These are phyloP conservation scores for Caenorhabditis parvicauda DNA, from an alignment of 2,888 invertebrate species.

Conservation along the genomic window DNA sequence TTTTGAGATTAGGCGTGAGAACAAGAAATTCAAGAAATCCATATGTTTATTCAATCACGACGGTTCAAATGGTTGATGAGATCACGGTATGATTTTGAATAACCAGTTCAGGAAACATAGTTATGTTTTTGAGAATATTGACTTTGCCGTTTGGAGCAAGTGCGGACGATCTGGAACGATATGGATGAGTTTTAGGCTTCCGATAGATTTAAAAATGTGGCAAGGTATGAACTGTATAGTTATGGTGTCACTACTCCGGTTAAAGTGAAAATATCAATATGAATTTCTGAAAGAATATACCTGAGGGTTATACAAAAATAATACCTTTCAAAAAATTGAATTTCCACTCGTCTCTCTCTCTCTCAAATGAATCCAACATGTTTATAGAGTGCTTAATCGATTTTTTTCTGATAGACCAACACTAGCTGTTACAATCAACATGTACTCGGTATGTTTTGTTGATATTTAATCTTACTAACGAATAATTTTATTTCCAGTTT, in stretches of 20 bases:
- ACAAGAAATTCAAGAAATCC: constrained; percentile 8
- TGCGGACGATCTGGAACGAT: constrained; percentile 14
- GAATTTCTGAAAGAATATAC: no score
- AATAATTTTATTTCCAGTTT: constrained; percentile 28
- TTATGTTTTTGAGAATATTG: constrained; percentile 39
- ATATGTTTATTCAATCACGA: constrained; percentile 10
- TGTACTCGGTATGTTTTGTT: constrained; percentile 21
- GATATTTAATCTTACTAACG: constrained; percentile 29
- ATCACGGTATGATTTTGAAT: background rate
- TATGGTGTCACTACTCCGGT: no score
- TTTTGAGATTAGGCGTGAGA: background rate
- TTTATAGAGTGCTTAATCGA: no score
- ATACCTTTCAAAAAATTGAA: no score
- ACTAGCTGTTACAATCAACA: no score
- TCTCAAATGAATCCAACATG: no score
- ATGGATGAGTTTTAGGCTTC: background rate
- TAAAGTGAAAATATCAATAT: no score
- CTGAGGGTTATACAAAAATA: no score
- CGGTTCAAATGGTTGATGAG: background rate
- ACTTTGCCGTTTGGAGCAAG: constrained; percentile 28
- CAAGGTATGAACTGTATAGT: background rate
- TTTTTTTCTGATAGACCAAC: no score
- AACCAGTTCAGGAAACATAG: constrained; percentile 24
- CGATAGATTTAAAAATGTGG: background rate
- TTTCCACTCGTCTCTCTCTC: no score